Evolutionary conservation across 2,797 vertebrate genomes (phyloP).

Genomic region (Avahi laniger): DNA sequence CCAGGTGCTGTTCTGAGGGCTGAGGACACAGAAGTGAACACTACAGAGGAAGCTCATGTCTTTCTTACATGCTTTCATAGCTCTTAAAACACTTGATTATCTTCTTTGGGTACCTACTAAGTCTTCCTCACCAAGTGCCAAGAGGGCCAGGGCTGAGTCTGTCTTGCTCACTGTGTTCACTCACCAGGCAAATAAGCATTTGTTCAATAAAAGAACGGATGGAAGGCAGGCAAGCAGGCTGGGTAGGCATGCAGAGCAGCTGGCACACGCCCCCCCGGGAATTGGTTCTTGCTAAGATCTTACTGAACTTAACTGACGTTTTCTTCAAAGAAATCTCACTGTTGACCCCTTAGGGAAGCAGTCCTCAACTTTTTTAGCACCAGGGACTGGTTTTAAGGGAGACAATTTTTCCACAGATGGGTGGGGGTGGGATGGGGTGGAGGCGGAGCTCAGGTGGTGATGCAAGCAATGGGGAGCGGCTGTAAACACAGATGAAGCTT

Average conservation of each 20-base stretch:
- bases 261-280: neutral
- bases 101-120: neutral
- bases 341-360: neutral
- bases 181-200: neutral
- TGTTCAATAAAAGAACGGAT: neutral
- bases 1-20: neutral
- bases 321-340: conserved; percentile 18
- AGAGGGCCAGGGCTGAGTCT: neutral
- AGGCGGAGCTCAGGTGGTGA: no score
- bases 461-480: no score
- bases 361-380: no score
- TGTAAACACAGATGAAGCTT: no score
- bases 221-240: neutral
- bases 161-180: neutral
- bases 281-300: neutral
- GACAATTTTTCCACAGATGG: no score
- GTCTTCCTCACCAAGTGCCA: neutral
- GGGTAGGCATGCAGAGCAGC: neutral
- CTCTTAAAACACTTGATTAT: neutral
- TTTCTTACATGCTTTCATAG: neutral
- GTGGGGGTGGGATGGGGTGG: no score
- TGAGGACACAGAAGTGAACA: neutral
- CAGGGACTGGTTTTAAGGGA: no score
- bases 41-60: neutral
- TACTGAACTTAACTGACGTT: neutral